Percentiles rank a stretch among this genome's conserved stretches.
These are phyloP conservation scores for Pygmarrhopalites habei DNA, from an alignment of 1,140 invertebrate species.

Conservation along the genomic window DNA sequence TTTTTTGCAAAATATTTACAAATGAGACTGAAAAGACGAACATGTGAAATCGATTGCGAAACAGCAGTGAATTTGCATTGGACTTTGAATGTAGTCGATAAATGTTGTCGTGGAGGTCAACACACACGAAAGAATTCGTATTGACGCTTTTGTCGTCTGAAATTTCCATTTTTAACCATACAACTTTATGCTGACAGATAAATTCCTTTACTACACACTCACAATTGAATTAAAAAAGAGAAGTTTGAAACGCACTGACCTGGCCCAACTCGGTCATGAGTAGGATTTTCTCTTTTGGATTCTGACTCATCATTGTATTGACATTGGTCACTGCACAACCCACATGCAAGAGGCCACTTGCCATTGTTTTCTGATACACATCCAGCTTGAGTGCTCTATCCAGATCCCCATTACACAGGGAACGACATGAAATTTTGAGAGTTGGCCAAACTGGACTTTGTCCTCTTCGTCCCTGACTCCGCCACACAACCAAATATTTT, in stretches of 20 bases:
- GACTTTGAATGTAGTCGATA: conserved; percentile 54
- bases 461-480: conserved; percentile 20
- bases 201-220: conserved; percentile 39
- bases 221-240: conserved; percentile 6
- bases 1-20: background rate
- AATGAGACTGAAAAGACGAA: conserved; percentile 18
- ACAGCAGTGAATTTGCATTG: conserved; percentile 48
- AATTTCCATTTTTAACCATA: too few species aligned
- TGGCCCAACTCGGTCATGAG: conserved; percentile 23
- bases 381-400: conserved; percentile 47
- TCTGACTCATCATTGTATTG: conserved; percentile 41
- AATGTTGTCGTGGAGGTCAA: conserved; percentile 47
- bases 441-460: conserved; percentile 31
- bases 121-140: background rate
- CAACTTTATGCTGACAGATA: background rate
- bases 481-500: conserved; percentile 45
- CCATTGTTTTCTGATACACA: conserved; percentile 44
- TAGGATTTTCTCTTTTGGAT: conserved; percentile 39
- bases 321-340: conserved; percentile 46
- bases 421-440: conserved; percentile 19
- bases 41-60: conserved; percentile 61
- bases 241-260: too few species aligned
- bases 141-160: background rate
- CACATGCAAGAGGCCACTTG: conserved; percentile 48
- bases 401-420: conserved; percentile 52